Conservation (phyloP, 2,888 invertebrate species). For the Protodeltote pygarga region DNA sequence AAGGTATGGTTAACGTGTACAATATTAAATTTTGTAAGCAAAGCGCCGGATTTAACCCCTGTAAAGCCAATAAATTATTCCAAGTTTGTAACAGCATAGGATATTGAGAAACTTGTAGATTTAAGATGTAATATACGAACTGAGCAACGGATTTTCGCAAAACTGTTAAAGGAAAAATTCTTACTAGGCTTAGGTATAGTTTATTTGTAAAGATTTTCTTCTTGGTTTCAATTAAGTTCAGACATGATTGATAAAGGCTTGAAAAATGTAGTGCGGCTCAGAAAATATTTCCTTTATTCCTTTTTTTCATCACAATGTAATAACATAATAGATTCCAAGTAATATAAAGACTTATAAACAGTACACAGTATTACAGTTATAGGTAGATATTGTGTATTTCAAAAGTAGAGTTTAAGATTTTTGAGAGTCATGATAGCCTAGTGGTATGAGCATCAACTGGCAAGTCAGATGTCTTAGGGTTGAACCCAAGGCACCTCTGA, state of each 20-base stretch:
- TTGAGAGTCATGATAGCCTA: too few relatives aligned
- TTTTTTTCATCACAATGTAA: constrained; percentile 8
- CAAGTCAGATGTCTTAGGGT: too few relatives aligned
- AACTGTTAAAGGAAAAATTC: neutral
- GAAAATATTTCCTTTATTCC: constrained; percentile 3
- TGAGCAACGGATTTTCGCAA: neutral
- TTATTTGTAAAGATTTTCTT: constrained; percentile 7
- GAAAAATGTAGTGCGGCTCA: constrained; percentile 7
- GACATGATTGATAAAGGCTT: constrained; percentile 16
- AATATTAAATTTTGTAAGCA: constrained; percentile 36
- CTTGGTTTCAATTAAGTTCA: constrained; percentile 17
- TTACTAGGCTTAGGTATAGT: too few relatives aligned
- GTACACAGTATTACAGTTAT: too few relatives aligned
- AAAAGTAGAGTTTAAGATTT: too few relatives aligned
- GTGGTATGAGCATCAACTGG: too few relatives aligned
- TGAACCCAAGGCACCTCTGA: too few relatives aligned
- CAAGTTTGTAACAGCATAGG: constrained; percentile 21
- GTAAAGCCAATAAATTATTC: constrained; percentile 32
- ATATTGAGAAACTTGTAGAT: constrained; percentile 43
- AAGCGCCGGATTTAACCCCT: constrained; percentile 12
- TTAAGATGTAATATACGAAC: constrained; percentile 21
- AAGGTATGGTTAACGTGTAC: constrained; percentile 9
- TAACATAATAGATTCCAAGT: constrained; percentile 10
- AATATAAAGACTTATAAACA: constrained; percentile 1
- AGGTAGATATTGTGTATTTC: too few relatives aligned